phyloP scores from a whole-genome alignment of 1,140 invertebrate genomes.

The Rhagoletis pomonella region DNA sequence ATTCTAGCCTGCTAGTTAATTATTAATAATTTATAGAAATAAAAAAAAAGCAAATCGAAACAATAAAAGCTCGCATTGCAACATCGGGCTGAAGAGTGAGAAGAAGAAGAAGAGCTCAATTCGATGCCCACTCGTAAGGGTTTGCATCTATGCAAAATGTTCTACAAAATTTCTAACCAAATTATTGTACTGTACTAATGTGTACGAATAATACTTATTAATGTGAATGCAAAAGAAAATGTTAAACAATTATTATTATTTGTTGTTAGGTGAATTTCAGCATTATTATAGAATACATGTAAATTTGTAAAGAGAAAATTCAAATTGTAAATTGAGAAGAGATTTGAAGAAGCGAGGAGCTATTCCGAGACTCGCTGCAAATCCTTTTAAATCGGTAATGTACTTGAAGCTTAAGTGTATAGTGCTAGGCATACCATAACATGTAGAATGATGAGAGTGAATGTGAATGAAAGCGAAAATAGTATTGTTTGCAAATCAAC shows the following conservation, averaged over 20 bases:
- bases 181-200: slow-evolving; percentile 20
- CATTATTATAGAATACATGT: slow-evolving; percentile 11
- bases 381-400: slow-evolving; percentile 48
- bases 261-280: slow-evolving; percentile 4
- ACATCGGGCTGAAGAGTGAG: neutral
- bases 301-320: slow-evolving; percentile 15
- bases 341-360: neutral
- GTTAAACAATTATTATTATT: slow-evolving; percentile 48
- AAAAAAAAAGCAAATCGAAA: slow-evolving; percentile 28
- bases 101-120: neutral
- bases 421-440: slow-evolving; percentile 22
- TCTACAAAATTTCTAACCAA: slow-evolving; percentile 40
- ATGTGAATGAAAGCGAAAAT: slow-evolving; percentile 28
- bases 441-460: slow-evolving; percentile 19
- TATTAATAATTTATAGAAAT: slow-evolving; percentile 3
- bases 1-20: slow-evolving; percentile 32
- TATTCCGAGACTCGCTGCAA: neutral
- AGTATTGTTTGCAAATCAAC: slow-evolving; percentile 36
- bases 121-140: neutral
- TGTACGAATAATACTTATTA: neutral
- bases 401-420: slow-evolving; percentile 43
- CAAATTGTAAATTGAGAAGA: slow-evolving; percentile 21
- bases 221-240: slow-evolving; percentile 46
- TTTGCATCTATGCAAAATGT: slow-evolving; percentile 20
- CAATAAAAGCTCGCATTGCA: neutral